A percentile compares a stretch with the other conserved stretches of the same genome.
These are phyloP conservation scores for Chroicocephalus ridibundus DNA, from an alignment of 2,113 vertebrate genomes.

Conservation along the genomic window DNA sequence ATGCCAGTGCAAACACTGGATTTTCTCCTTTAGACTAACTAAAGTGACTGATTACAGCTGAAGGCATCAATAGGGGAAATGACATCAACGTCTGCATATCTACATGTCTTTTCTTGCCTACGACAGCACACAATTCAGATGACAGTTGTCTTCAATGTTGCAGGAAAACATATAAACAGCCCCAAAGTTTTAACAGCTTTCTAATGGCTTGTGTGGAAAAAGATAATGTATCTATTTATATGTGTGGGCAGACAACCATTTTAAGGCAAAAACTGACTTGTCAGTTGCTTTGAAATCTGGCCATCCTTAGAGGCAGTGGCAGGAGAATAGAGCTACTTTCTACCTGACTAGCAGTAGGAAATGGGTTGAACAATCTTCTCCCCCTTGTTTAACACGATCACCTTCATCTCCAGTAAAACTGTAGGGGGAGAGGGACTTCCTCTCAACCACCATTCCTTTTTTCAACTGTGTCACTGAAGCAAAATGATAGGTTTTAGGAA, in stretches of 20 bases:
- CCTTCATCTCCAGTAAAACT: neutral
- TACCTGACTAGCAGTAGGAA: neutral
- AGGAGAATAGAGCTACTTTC: neutral
- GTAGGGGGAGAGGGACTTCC: neutral
- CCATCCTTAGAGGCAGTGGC: neutral
- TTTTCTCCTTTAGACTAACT: neutral
- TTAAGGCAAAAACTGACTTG: neutral
- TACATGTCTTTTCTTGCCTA: neutral
- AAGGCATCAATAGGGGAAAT: neutral
- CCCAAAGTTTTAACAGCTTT: neutral
- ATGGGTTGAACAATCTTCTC: neutral
- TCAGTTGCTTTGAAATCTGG: neutral
- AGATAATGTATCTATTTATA: neutral
- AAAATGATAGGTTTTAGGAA: neutral
- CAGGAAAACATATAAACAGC: neutral
- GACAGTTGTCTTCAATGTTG: neutral
- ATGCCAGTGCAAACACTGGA: neutral
- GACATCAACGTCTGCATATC: neutral
- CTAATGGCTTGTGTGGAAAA: neutral
- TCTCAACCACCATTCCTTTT: neutral
- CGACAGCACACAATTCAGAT: fast-evolving
- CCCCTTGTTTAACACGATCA: neutral
- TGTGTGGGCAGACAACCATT: neutral
- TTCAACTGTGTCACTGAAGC: neutral
- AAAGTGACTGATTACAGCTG: neutral